A percentile compares a stretch with the other conserved stretches of the same genome.
Evolutionary conservation across 1,140 invertebrate species (phyloP).

Genomic region (Ostrea edulis): DNA sequence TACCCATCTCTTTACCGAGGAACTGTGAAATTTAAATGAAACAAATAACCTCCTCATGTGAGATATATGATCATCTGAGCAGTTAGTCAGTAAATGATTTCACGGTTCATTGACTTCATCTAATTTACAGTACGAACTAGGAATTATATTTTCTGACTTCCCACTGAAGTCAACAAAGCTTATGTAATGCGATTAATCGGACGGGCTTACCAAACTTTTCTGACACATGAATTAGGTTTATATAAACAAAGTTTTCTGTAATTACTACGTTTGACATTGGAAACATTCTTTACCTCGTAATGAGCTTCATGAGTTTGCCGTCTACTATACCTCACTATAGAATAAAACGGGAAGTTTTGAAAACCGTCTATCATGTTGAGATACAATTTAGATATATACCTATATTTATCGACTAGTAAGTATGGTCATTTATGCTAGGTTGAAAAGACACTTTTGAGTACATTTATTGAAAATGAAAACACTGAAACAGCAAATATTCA

Average conservation of each 20-base stretch:
- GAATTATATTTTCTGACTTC: not conserved
- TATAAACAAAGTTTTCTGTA: not conserved
- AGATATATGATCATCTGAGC: not conserved
- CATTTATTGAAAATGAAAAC: too few species aligned
- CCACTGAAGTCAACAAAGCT: not conserved
- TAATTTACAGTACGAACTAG: not conserved
- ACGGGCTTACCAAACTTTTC: not conserved
- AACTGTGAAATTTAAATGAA: not conserved
- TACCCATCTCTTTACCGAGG: not conserved
- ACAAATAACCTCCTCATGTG: not conserved
- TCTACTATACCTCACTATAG: too few species aligned
- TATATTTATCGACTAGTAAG: too few species aligned
- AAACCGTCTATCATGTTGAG: too few species aligned
- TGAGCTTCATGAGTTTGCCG: too few species aligned
- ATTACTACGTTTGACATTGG: not conserved
- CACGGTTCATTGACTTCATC: conserved; percentile 15
- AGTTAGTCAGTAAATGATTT: not conserved
- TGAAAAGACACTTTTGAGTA: too few species aligned
- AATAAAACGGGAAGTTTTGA: too few species aligned
- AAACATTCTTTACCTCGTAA: not conserved
- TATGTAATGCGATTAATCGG: not conserved
- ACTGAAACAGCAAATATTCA: too few species aligned
- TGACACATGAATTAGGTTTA: not conserved
- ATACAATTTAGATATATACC: too few species aligned
- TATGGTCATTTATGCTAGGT: too few species aligned